A percentile compares a stretch with the other conserved stretches of the same genome.
These are phyloP conservation scores for Didymodactylos carnosus DNA, from an alignment of 2,888 invertebrate genomes.

Conservation along the genomic window DNA sequence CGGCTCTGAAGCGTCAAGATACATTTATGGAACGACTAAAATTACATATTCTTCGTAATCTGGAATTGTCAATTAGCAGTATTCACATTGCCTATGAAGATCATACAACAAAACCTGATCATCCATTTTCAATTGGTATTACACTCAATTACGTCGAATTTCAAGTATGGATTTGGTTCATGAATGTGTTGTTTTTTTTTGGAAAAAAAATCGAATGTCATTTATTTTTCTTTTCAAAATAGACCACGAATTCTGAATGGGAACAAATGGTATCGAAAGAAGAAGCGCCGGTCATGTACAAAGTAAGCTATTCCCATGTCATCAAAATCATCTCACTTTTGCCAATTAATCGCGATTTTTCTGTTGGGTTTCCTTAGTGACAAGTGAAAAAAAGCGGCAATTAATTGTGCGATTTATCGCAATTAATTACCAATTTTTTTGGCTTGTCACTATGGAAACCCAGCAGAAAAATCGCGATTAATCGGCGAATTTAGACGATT, in stretches of 20 bases:
- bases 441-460: no score
- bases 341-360: no score
- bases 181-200: no score
- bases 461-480: no score
- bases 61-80: constrained; percentile 38
- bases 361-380: no score
- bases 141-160: constrained; percentile 44
- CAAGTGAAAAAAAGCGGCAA: no score
- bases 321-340: no score
- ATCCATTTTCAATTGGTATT: constrained; percentile 49
- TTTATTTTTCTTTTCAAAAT: no score
- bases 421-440: no score
- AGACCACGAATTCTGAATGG: not conserved
- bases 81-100: constrained; percentile 43
- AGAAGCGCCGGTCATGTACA: not conserved
- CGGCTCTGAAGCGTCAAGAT: constrained; percentile 28
- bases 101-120: constrained; percentile 36
- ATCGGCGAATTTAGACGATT: no score
- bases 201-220: no score
- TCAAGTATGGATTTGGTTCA: not conserved
- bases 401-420: no score
- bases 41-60: constrained; percentile 40
- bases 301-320: not conserved
- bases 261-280: not conserved
- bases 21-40: constrained; percentile 41